Base-by-base conservation (phyloP, 2,888 invertebrate species). In the Scaptomyza parva region DNA sequence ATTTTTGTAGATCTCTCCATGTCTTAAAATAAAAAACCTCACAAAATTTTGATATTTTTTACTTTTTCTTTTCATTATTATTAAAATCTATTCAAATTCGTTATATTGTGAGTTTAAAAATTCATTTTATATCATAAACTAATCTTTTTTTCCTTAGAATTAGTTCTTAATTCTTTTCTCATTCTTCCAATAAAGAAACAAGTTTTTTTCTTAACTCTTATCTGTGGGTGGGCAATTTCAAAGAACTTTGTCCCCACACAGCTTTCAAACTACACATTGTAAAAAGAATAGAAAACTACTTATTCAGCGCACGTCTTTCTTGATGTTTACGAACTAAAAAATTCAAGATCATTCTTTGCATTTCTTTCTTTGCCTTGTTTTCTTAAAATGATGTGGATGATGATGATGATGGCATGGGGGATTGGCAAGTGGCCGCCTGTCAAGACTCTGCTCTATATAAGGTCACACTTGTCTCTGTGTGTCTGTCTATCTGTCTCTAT, bases 391-490 rank as follows among this genome's bases (percentile, higher is more conserved):
- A n/a, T n/a, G n/a, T n/a, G n/a, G n/a, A n/a, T n/a, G n/a, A n/a
- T n/a, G n/a, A n/a, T n/a, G n/a, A 8, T 53, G 54, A 35, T 59
- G 57, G 65, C 47, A n/a, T 54, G 54, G 52, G 52, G 24, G 63
- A 83, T 63, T 69, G 68, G 60, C 79, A 76, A 79, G 79, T 73
- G 66, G 80, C 28, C 65, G 80, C 28, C 65, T 58, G 66, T 69
- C 60, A 78, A 75, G 75, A 62, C 61, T 54, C 60, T 80, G 75
- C 67, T 84, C 87, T 84, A 78, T 86, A 81, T 80, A 81, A 81
- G 81, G 87, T 82, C 84, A 66, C 74, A 74, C 68, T 70, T 76
- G 70, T 79, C 65, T 76, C 63, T 76, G 80, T 67, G 76, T 61
- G 60, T 67, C 57, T 59, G 66, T 33, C 77, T 65, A 74, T 64